Evolutionary conservation across 1,140 invertebrate genomes (phyloP).

Genomic region (Cecropterus lyciades): DNA sequence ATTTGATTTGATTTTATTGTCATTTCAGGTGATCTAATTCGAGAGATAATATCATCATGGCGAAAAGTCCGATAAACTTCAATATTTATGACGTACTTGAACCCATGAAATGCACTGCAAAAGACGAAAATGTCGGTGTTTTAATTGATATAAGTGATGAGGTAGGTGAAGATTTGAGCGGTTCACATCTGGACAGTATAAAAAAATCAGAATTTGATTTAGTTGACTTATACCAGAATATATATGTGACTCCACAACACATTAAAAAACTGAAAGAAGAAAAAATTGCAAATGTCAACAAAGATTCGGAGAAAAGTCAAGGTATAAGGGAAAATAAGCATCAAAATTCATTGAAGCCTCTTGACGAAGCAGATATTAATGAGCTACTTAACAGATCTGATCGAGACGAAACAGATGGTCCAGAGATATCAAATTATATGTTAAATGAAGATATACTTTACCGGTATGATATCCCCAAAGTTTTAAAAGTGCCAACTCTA

Average conservation of each 20-base stretch:
- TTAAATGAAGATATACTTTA: not conserved
- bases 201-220: slow-evolving; percentile 40
- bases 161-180: slow-evolving; percentile 12
- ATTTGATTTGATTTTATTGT: no score
- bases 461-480: no score
- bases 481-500: no score
- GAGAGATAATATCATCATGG: not conserved
- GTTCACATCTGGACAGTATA: slow-evolving; percentile 38
- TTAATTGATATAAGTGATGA: slow-evolving; percentile 41
- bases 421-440: not conserved
- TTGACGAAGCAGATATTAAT: no score
- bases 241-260: slow-evolving; percentile 46
- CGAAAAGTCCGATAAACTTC: slow-evolving; percentile 13
- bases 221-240: slow-evolving; percentile 50
- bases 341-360: no score
- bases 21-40: no score
- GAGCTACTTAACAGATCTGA: no score
- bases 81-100: slow-evolving; percentile 42
- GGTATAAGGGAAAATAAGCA: no score
- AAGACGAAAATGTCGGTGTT: slow-evolving; percentile 17
- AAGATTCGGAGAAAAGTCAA: no score
- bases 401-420: not conserved
- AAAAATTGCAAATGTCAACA: no score
- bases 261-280: slow-evolving; percentile 12
- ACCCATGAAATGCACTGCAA: slow-evolving; percentile 34